Percentiles rank a stretch among this genome's conserved stretches.
Conservation (phyloP, 2,797 vertebrate species). For the Cyprinella venusta region DNA sequence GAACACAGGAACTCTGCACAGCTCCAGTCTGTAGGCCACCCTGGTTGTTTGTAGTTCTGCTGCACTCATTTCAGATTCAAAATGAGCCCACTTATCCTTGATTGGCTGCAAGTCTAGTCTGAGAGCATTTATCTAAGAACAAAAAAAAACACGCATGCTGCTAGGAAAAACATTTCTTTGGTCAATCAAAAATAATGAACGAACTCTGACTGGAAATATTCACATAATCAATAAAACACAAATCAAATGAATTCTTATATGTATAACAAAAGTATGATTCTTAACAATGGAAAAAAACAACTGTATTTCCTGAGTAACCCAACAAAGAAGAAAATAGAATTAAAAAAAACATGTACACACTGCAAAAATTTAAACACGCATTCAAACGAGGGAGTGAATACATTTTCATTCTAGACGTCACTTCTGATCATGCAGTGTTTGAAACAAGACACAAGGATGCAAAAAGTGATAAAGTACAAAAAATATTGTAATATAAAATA, state of each 20-base stretch:
- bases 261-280: not conserved
- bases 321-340: not conserved
- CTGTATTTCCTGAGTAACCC: too few species aligned
- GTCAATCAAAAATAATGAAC: not conserved
- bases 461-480: not conserved
- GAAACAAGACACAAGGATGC: too few species aligned
- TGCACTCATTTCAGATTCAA: slow-evolving; percentile 73
- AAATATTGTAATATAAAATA: not conserved
- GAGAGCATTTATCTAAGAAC: slow-evolving; percentile 73
- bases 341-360: not conserved
- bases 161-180: not conserved
- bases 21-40: slow-evolving; percentile 74
- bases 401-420: not conserved
- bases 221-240: not conserved
- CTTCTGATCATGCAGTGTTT: not conserved
- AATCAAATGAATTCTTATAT: not conserved
- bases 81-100: slow-evolving; percentile 79
- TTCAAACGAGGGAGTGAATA: not conserved
- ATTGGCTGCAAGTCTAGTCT: slow-evolving; percentile 62
- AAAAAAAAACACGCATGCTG: not conserved
- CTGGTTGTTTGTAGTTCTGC: slow-evolving; percentile 70
- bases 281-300: not conserved
- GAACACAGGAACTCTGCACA: slow-evolving; percentile 68
- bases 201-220: not conserved
- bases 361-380: not conserved